A percentile compares a stretch with the other conserved stretches of the same genome.
phyloP scores from a whole-genome alignment of 2,113 vertebrate genomes.

The Xiphophorus couchianus region DNA sequence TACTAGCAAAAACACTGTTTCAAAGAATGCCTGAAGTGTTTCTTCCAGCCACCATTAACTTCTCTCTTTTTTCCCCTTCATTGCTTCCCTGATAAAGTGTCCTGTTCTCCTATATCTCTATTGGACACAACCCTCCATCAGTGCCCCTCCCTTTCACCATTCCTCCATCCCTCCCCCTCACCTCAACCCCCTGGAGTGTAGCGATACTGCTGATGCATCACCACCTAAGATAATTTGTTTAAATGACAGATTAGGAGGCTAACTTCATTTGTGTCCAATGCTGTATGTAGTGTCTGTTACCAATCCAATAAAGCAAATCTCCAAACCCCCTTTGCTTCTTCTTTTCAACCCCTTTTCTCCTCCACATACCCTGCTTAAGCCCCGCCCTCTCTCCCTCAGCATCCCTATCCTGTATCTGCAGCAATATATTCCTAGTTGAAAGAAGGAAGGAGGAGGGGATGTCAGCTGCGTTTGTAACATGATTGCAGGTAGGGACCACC shows the following conservation, averaged over 20 bases:
- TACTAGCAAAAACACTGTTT: neutral
- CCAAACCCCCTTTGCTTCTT: conserved; percentile 28
- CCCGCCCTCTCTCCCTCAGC: neutral
- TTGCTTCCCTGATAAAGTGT: conserved; percentile 58
- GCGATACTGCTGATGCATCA: conserved; percentile 78
- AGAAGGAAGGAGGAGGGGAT: conserved; percentile 21
- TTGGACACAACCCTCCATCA: conserved; percentile 47
- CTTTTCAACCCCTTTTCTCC: conserved; percentile 31
- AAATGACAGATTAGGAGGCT: conserved; percentile 80
- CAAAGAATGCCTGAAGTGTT: conserved; percentile 2
- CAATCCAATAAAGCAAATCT: conserved; percentile 74
- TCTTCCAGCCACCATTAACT: conserved; percentile 11
- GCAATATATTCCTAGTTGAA: conserved; percentile 43
- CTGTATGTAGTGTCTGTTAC: conserved; percentile 75
- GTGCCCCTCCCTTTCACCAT: conserved; percentile 29
- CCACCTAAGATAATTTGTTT: conserved; percentile 77
- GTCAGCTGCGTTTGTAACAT: conserved; percentile 66
- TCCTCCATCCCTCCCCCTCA: conserved; percentile 33
- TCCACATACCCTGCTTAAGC: conserved; percentile 22
- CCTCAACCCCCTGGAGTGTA: conserved; percentile 49
- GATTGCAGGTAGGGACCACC: conserved; percentile 61
- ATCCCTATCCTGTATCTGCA: conserved; percentile 30
- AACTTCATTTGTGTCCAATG: conserved; percentile 77
- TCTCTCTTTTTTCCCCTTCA: conserved; percentile 9
- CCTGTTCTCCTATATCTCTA: conserved; percentile 64